Evolutionary conservation across 2,113 vertebrate genomes (phyloP).

Genomic region (Miniopterus natalensis): DNA sequence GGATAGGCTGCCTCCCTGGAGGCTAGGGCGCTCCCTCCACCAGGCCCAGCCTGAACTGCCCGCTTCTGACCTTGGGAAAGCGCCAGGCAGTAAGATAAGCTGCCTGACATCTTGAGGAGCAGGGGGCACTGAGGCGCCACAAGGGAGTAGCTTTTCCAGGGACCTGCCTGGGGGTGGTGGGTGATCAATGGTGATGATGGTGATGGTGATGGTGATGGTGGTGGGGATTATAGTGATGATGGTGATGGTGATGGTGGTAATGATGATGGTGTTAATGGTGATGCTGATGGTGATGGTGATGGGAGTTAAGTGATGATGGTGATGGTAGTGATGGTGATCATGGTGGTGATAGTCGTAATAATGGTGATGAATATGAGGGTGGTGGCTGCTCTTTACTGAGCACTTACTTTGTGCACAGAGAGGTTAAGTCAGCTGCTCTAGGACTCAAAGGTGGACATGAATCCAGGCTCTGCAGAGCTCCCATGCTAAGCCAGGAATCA

Average conservation of each 20-base stretch:
- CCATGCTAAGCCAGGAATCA: neutral
- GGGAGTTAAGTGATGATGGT: neutral
- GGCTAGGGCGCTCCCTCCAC: neutral
- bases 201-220: neutral
- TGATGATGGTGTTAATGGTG: neutral
- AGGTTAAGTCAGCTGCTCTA: neutral
- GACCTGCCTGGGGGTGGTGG: neutral
- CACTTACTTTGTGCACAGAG: neutral
- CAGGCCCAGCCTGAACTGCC: neutral
- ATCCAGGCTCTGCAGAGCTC: no score
- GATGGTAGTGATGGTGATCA: no score
- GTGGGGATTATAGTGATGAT: accelerated
- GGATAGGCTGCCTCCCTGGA: neutral
- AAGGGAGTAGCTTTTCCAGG: neutral
- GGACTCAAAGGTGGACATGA: neutral
- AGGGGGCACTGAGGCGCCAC: neutral
- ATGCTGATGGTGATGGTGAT: accelerated
- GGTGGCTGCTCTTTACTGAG: neutral
- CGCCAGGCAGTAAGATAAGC: neutral
- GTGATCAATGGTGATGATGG: neutral
- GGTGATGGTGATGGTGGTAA: accelerated
- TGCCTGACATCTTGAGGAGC: neutral
- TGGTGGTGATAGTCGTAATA: accelerated
- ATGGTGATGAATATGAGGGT: neutral
- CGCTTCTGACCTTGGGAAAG: neutral